Evolutionary conservation across 2,113 vertebrate species (phyloP).

Genomic region (Microtus pennsylvanicus): DNA sequence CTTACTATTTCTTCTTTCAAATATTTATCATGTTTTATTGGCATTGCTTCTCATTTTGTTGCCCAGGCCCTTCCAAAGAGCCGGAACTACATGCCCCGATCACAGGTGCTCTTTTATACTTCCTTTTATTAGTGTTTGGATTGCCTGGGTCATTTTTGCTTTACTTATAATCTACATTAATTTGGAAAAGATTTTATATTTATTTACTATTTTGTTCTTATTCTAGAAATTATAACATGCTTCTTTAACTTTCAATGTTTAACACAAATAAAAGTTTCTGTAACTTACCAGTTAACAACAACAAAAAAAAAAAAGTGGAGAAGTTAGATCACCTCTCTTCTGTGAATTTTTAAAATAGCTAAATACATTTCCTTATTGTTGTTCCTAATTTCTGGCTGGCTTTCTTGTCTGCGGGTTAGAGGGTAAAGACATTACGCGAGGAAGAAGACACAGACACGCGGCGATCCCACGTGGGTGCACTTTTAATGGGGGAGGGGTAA

Average conservation of each 20-base stretch:
- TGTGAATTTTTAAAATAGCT: conserved; percentile 40
- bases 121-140: neutral
- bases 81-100: neutral
- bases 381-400: too few species aligned
- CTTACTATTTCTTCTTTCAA: neutral
- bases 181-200: neutral
- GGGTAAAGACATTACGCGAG: too few species aligned
- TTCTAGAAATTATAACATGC: neutral
- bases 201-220: neutral
- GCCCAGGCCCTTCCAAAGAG: neutral
- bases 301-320: neutral
- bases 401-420: too few species aligned
- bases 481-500: too few species aligned
- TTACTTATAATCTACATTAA: neutral
- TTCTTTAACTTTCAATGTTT: neutral
- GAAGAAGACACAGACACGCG: too few species aligned
- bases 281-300: neutral
- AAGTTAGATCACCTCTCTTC: neutral
- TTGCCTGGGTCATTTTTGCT: neutral
- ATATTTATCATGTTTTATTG: neutral
- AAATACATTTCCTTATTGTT: neutral
- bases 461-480: too few species aligned
- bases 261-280: neutral
- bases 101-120: neutral
- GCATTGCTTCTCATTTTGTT: neutral